phyloP scores from a whole-genome alignment of 1,140 invertebrate species.

The Proctacanthus coquilletti region DNA sequence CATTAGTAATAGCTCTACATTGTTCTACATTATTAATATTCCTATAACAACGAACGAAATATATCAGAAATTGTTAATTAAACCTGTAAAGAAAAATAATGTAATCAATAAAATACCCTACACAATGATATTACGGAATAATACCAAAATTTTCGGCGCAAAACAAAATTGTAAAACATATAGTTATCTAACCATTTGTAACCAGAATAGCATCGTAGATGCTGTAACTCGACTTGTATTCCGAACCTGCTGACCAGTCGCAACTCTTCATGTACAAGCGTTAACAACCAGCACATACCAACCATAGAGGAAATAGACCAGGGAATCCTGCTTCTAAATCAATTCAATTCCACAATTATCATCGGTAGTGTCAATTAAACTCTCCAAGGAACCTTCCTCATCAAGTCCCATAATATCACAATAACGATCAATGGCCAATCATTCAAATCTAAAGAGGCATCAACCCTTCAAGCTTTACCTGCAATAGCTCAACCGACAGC shows the following conservation, averaged over 20 bases:
- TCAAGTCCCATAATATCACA: too few species aligned
- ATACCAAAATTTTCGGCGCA: not conserved
- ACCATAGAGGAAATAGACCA: too few species aligned
- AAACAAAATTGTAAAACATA: not conserved
- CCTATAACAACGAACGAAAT: not conserved
- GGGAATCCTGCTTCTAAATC: too few species aligned
- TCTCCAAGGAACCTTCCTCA: too few species aligned
- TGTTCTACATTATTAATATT: not conserved
- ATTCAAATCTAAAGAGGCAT: too few species aligned
- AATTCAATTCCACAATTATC: too few species aligned
- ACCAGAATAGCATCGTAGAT: not conserved
- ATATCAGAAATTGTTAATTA: not conserved
- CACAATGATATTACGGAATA: not conserved
- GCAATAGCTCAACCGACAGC: too few species aligned
- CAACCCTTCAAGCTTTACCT: too few species aligned
- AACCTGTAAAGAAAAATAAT: conserved; percentile 1
- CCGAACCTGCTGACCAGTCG: not conserved
- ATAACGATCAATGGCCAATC: too few species aligned
- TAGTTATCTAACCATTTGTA: conserved; percentile 1
- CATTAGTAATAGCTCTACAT: not conserved
- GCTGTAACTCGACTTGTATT: not conserved
- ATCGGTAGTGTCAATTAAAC: too few species aligned
- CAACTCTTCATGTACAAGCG: too few species aligned
- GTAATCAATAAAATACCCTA: not conserved
- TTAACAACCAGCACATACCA: too few species aligned